Evolutionary conservation across 2,888 invertebrate species (phyloP).

Genomic region (Epinotia brunnichana): DNA sequence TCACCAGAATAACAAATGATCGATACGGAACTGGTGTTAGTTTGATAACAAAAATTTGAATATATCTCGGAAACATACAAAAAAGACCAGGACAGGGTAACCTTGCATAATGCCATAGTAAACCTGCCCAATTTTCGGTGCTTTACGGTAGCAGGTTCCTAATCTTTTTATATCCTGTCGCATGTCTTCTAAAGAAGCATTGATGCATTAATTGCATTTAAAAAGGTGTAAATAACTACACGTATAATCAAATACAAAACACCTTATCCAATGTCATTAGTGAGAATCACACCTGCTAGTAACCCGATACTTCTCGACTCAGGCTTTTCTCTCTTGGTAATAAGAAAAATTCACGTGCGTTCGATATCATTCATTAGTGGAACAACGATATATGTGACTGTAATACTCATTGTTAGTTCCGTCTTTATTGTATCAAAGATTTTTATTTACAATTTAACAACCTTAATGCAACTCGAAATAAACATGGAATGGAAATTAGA

Average conservation of each 20-base stretch:
- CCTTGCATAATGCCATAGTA: too few species aligned
- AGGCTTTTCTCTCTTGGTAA: conserved; percentile 39
- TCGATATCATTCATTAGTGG: conserved; percentile 7
- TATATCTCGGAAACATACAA: too few species aligned
- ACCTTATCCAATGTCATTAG: conserved; percentile 44
- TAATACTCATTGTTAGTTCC: neutral
- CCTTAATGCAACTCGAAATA: conserved; percentile 19
- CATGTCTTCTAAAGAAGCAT: neutral
- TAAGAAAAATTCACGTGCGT: conserved; percentile 41
- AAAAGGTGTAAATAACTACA: conserved; percentile 16
- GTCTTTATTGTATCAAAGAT: conserved; percentile 1
- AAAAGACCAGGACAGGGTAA: too few species aligned
- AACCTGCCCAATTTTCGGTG: too few species aligned
- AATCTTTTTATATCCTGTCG: neutral
- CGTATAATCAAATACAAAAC: conserved; percentile 33
- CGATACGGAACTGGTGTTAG: too few species aligned
- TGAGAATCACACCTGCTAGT: conserved; percentile 48
- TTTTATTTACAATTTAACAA: conserved; percentile 3
- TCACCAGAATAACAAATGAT: too few species aligned
- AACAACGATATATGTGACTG: conserved; percentile 13
- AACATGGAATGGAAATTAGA: conserved; percentile 55
- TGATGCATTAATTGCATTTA: neutral
- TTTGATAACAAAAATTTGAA: too few species aligned
- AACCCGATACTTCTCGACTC: conserved; percentile 43
- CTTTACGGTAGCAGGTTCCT: too few species aligned